Base-by-base conservation (phyloP, 1,140 invertebrate genomes). In the Drosophila biarmipes region DNA sequence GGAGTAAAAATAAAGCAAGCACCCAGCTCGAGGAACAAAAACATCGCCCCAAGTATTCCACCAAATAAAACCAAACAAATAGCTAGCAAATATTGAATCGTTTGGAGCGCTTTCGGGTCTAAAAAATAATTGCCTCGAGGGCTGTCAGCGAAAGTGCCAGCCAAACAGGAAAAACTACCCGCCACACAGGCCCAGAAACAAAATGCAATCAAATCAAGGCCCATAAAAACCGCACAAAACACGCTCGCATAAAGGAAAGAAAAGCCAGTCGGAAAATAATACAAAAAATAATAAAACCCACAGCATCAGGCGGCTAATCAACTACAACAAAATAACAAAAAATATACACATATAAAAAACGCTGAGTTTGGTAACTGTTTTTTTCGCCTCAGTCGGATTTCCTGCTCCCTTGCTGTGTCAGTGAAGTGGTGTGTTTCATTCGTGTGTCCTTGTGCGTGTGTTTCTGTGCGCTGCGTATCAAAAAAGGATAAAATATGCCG, bases 401-500 rank as follows among this genome's bases (percentile, higher is more conserved):
- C 57, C 52, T 72, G 66, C 42, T 46, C 42, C 73, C 40, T 55
- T 58, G 52, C 52, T 53, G 45, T 78, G 69, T 27, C 56, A 51
- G 49, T 68, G 73, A 66, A 51, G 59, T 49, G 56, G 64, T 58
- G 38, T 64, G 34, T 55, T 58, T 48, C 54, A 29, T 53, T 58
- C 56, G 35, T 59, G 38, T 66, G 21, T 74, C 46, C 14, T 14
- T 24, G 14, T 14, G 6, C 2, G 2, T 46, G 15, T 49, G 4
- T 43, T 11, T 19, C 11, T 48, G 43, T 45, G 43, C 56, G 63
- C 35, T 59, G 75, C 51, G 40, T 24, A 43, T 10, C 21, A 76
- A 79, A 89, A 84, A 87, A 81, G 75, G 84, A 87, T 87, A 87
- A 89, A 89, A 87, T 87, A 87, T 89, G 75, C 63, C 63, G 56